Conservation (phyloP, 1,140 invertebrate species). For the Tetraneura akinire region DNA sequence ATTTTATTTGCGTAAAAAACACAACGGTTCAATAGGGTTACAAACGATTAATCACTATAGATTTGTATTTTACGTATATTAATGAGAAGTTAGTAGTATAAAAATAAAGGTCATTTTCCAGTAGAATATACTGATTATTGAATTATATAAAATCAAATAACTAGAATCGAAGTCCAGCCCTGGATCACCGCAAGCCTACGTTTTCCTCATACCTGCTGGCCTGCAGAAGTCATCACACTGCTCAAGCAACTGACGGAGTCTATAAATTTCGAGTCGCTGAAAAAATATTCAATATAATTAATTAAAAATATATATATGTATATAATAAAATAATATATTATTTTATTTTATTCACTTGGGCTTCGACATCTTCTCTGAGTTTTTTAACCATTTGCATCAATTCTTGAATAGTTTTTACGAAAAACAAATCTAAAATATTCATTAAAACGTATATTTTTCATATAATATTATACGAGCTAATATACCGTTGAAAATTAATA, state of each 20-base stretch:
- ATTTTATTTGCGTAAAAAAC: constrained; percentile 36
- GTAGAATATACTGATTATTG: constrained; percentile 29
- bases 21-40: constrained; percentile 45
- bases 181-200: constrained; percentile 49
- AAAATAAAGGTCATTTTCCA: constrained; percentile 18
- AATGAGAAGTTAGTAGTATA: constrained; percentile 49
- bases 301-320: background rate
- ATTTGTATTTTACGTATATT: constrained; percentile 38
- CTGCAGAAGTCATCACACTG: constrained; percentile 76
- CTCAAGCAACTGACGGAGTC: constrained; percentile 71
- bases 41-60: constrained; percentile 22
- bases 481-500: constrained; percentile 10
- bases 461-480: no score
- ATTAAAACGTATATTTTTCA: constrained; percentile 28
- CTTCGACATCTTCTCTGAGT: constrained; percentile 69
- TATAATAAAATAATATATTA: no score
- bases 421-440: constrained; percentile 64
- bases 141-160: constrained; percentile 51
- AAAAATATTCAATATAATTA: constrained; percentile 5
- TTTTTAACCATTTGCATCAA: constrained; percentile 73
- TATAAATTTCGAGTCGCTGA: constrained; percentile 71
- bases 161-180: constrained; percentile 51
- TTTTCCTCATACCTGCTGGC: constrained; percentile 56
- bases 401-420: constrained; percentile 71
- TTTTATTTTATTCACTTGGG: constrained; percentile 59